Evolutionary conservation across 2,797 vertebrate species (phyloP).

Genomic region (Atherinosoma microstoma): DNA sequence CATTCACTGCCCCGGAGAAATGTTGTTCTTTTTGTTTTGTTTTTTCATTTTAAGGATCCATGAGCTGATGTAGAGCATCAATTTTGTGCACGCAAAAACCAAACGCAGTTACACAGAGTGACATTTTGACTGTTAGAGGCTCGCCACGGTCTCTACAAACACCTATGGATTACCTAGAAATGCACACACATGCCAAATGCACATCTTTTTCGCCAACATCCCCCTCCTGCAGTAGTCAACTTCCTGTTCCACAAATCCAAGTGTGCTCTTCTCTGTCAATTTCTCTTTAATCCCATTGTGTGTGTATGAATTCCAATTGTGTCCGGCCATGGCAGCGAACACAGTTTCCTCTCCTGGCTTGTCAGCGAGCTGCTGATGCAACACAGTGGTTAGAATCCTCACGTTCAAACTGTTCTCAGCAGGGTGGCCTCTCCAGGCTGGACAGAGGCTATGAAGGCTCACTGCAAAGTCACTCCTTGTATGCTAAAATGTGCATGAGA

Average conservation of each 20-base stretch:
- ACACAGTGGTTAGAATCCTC: conserved; percentile 24
- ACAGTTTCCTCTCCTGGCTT: conserved; percentile 18
- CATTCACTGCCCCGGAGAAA: conserved; percentile 4
- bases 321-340: conserved; percentile 45
- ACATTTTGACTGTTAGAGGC: conserved; percentile 6
- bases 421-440: conserved; percentile 33
- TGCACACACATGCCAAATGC: conserved; percentile 2
- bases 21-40: background rate
- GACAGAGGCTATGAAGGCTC: conserved; percentile 37
- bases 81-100: background rate
- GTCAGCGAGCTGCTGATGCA: conserved; percentile 53
- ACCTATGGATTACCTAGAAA: background rate
- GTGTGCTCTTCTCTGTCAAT: conserved; percentile 24
- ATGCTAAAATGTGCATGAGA: conserved; percentile 2
- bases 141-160: background rate
- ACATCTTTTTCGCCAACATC: background rate
- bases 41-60: conserved; percentile 3
- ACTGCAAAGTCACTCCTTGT: conserved; percentile 41
- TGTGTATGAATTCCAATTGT: conserved; percentile 40
- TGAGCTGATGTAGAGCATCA: background rate
- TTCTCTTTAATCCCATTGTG: conserved; percentile 20
- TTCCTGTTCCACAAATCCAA: conserved; percentile 15
- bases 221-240: conserved; percentile 4
- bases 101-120: background rate
- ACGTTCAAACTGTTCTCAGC: conserved; percentile 35